phyloP scores from a whole-genome alignment of 1,140 invertebrate genomes.

The Euglossa dilemma region DNA sequence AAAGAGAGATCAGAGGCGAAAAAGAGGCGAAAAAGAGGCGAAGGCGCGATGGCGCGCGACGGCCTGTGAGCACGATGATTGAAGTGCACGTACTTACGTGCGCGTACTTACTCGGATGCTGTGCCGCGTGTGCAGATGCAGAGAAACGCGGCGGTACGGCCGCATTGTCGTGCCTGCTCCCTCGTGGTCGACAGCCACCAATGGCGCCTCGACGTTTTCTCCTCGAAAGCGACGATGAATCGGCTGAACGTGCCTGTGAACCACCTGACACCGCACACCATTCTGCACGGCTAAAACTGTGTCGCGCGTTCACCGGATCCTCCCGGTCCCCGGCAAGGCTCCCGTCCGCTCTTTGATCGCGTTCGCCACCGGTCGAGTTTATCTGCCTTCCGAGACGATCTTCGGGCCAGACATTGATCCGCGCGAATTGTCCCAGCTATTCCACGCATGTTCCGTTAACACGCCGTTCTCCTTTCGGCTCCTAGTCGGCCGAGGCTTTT shows the following conservation, averaged over 20 bases:
- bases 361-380: background rate
- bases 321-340: background rate
- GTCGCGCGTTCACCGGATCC: conserved; percentile 4
- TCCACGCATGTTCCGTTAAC: background rate
- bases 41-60: conserved; percentile 75
- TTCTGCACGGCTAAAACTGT: conserved; percentile 5
- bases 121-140: conserved; percentile 55
- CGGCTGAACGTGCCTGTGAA: conserved; percentile 22
- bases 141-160: conserved; percentile 53
- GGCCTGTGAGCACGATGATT: conserved; percentile 77
- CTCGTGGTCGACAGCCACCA: conserved; percentile 69
- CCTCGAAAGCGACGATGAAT: conserved; percentile 22
- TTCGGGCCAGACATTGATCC: background rate
- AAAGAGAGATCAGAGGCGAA: conserved; percentile 72
- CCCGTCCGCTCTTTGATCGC: background rate
- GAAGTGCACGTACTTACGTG: conserved; percentile 79
- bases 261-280: conserved; percentile 20
- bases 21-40: conserved; percentile 62
- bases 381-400: background rate
- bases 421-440: background rate
- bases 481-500: too few species aligned
- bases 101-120: conserved; percentile 72
- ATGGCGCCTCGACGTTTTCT: conserved; percentile 36
- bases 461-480: background rate
- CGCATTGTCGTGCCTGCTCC: conserved; percentile 72